phyloP scores from a whole-genome alignment of 64 coral and sea anemone species.

The Montipora capricornis region DNA sequence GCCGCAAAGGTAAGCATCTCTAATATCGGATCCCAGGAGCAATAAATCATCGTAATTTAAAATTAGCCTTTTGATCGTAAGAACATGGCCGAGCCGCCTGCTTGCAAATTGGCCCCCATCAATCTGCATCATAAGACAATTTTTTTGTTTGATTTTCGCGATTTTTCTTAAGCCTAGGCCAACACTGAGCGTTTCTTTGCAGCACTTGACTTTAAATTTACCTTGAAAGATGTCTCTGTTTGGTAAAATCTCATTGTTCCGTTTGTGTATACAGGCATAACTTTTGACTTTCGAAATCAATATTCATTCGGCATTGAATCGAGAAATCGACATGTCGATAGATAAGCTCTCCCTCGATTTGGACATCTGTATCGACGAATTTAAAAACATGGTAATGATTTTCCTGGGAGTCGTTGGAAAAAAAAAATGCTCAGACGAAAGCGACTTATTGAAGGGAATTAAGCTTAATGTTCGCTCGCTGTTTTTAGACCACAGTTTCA shows the following conservation, averaged over 20 bases:
- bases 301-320: neutral
- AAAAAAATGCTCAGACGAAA: neutral
- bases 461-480: neutral
- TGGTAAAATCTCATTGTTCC: neutral
- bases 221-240: neutral
- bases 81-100: constrained; percentile 19
- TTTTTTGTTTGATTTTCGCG: neutral
- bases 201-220: neutral
- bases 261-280: neutral
- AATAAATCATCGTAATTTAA: neutral
- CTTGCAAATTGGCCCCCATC: neutral
- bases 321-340: neutral
- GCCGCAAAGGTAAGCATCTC: constrained; percentile 3
- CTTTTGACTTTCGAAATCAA: neutral
- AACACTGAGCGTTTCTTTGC: neutral
- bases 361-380: too few relatives aligned
- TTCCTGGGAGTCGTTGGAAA: neutral
- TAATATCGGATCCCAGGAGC: neutral
- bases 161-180: neutral
- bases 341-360: too few relatives aligned
- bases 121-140: neutral
- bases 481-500: too few relatives aligned
- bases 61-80: neutral
- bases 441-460: neutral
- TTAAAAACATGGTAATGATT: neutral